Evolutionary conservation across 2,888 invertebrate species (phyloP), one percentile per base, ranked within the genome.

Genomic region (Limnephilus lunatus): DNA sequence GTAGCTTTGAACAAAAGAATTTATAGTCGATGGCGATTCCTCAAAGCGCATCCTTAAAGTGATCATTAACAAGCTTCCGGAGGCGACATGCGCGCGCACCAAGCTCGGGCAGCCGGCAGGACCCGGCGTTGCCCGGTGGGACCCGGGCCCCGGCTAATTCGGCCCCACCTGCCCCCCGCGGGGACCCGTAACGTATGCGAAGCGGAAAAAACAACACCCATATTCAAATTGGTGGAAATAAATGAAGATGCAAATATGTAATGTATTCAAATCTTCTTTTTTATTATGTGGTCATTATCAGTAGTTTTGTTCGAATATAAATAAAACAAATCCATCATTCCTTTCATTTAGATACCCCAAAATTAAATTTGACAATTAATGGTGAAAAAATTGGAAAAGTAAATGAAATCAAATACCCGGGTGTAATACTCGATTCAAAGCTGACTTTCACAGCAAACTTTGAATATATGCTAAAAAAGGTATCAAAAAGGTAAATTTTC

Each of bases 11-110:
- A 68, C 9, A 68, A 68, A 68, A 15, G 19, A 35, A 83, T 15
- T 19, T 35, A 83, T 19, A 25, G 25, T 25, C 3, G 68, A 14
- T n/a, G 48, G 30, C n/a, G n/a, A 48, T n/a, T 44, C 86, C 39
- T 86, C 32, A 35, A 86, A 86, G 86, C 48, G 44, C 44, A 68
- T 88, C 53, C 31, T 35, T 68, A 35, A 32, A 88, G 48, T 88
- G 31, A n/a, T 80, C 31, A 81, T 31, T 44, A 30, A 30, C 81
- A 31, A 35, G 89, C 86, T 89, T 91, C 92, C 90, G 90, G 82
- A 88, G 93, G 93, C 92, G 90, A 91, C 87, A 81, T 39, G 92
- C 82, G 88, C 90, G 90, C 90, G 93, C 93, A 89, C 89, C 89
- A 39, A 80, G 39, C 15, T 35, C 35, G 39, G 80, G 89, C 86